Base-by-base conservation (phyloP, 92 coral and sea anemone species). In the Phymanthus crucifer region DNA sequence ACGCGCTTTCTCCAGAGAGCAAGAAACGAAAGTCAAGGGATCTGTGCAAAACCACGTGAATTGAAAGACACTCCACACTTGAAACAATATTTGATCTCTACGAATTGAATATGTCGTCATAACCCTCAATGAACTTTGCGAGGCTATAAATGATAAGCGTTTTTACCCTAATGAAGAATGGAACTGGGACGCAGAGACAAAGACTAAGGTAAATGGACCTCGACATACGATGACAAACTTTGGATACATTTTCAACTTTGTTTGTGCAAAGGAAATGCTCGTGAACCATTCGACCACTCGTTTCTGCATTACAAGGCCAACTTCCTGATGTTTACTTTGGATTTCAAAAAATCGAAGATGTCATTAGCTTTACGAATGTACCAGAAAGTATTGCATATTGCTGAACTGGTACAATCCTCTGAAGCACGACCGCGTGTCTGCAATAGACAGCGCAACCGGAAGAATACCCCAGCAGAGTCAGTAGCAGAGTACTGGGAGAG, bases 201-300 rank as follows among this genome's bases (percentile, higher is more conserved):
- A 83, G 80, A 89, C 84, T 36, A 69, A 83, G 75, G 96, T 89
- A 68, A 89, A 85, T 89, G 96, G 95, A 76, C 92, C 89, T 85
- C 83, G 82, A 78, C 91, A 86, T 57, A 73, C 84, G 61, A 79
- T 85, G 85, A 86, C 81, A 75, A 70, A 83, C 73, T 85, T 89
- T 83, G 87, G 87, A 67, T 84, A 86, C 72, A 89, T 91, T 82
- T 54, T 89, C 89, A 89, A 73, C 71, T 89, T 89, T 79, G 70
- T 82, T 68, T 81, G 85, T 70, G 90, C 92, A 43, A 91, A 88
- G 75, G 90, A 91, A 83, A 78, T 87, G 83, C 83, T 86, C 80
- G 90, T 83, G 70, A n/a, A 88, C 88, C 70, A 83, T 83, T 80
- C 67, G 90, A 65, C 81, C 88, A 83, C 94, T 86, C 40, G 90